Base-by-base conservation (phyloP, 2,888 invertebrate species). In the Sinhomidia bicolor region DNA sequence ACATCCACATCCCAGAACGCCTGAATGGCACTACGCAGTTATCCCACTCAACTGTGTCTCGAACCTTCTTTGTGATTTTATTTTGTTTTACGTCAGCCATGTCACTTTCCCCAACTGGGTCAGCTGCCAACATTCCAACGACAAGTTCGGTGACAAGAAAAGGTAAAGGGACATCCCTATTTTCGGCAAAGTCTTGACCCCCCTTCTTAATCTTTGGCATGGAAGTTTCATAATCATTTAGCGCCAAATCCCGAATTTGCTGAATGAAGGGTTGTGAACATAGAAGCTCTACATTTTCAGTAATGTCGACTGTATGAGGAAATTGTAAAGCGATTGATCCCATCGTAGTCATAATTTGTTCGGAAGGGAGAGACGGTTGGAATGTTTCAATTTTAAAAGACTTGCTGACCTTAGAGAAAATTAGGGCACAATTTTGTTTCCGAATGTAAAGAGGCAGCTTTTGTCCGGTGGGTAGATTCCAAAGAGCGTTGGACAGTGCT, bases 1-100 rank as follows among this genome's bases (percentile, higher is more conserved):
- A 71, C 71, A 81, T 80, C 74, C 74, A 86, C 81, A 86, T 29
- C 44, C 86, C 86, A 0, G 86, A 86, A 6, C 86, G 86, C 14
- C 86, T 71, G 20, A 86, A 86, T 0, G 86, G 86, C 0, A 51
- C 9, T 0, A 17, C 36, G n/a, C 20, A 79, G 23, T 17, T 79
- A 20, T 51, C 1, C 32, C 54, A 79, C 9, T 36, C 54, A 9
- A 86, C 80, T 32, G 71, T 32, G 17, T 86, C 86, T 5, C 86
- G 68, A 26, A 86, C 23, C 12, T 86, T 86, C 14, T 86, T 86
- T 1, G 41, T 32, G 1, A 79, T 17, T 29, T 17, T 32, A 12
- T n/a, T 0, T 20, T 65, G 32, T 10, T 14, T 29, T 9, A 36
- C 6, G 1, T 10, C 17, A 14, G 5, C 14, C 1, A n/a, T 7